These are phyloP conservation scores for Sorex fumeus DNA, from an alignment of 2,113 vertebrate species.

Conservation along the genomic window DNA sequence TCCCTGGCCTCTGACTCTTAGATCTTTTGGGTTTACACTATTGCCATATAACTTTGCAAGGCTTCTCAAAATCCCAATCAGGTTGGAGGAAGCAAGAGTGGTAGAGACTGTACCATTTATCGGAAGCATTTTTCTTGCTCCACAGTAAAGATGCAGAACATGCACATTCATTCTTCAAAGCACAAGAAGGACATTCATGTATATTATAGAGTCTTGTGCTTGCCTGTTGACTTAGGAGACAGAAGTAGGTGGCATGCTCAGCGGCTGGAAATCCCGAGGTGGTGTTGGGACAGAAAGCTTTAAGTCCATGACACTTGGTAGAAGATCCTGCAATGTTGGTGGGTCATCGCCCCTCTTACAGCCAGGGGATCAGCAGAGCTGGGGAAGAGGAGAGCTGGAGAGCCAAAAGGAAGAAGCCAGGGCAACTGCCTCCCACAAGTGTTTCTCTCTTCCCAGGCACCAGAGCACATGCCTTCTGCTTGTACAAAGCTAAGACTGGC, in stretches of 20 bases:
- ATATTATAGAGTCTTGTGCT: not conserved
- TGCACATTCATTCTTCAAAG: not conserved
- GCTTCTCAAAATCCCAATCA: not conserved
- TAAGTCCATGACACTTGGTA: not conserved
- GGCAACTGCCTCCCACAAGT: not conserved
- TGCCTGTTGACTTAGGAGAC: slow-evolving; percentile 54
- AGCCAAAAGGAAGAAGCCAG: slow-evolving; percentile 20
- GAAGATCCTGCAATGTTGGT: not conserved
- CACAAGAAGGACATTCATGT: not conserved
- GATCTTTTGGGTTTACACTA: not conserved
- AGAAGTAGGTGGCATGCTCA: not conserved
- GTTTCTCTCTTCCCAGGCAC: not conserved
- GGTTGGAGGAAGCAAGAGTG: not conserved
- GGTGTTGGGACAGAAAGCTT: not conserved
- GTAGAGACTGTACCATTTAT: not conserved
- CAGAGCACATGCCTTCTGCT: not conserved
- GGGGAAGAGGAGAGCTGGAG: not conserved
- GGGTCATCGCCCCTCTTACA: not conserved
- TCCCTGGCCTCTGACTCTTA: not conserved
- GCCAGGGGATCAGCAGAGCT: not conserved
- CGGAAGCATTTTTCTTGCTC: not conserved
- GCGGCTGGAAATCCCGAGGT: not conserved
- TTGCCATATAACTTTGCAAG: not conserved
- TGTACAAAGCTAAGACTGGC: not conserved
- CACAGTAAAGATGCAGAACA: not conserved